Conservation (phyloP, 2,888 invertebrate genomes). For the Drosophila buzzatii region DNA sequence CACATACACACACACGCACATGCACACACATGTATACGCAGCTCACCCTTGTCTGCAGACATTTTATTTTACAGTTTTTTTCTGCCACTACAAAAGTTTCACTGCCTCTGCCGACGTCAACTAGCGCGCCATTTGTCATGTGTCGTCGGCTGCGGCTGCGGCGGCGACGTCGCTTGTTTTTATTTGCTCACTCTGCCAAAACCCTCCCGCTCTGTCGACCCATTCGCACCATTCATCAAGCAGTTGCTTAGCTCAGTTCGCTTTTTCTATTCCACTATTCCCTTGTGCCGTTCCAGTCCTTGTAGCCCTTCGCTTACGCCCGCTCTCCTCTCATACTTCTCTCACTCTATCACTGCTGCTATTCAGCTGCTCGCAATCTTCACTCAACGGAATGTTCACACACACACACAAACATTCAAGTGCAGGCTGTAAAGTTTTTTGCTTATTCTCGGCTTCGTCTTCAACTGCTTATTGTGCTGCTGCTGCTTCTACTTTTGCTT, state of each 20-base stretch:
- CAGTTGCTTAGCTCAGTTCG: slow-evolving; percentile 46
- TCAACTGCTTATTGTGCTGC: slow-evolving; percentile 27
- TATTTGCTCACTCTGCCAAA: slow-evolving; percentile 51
- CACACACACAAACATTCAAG: slow-evolving; percentile 20
- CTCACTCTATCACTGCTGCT: neutral
- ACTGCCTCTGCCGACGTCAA: slow-evolving; percentile 28
- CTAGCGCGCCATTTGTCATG: slow-evolving; percentile 75
- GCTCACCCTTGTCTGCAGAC: slow-evolving; percentile 68
- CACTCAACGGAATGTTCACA: slow-evolving; percentile 25
- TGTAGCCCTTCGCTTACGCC: slow-evolving; percentile 24
- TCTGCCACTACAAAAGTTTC: slow-evolving; percentile 38
- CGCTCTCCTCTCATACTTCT: neutral
- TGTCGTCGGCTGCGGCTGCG: slow-evolving; percentile 53
- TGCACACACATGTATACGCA: slow-evolving; percentile 16
- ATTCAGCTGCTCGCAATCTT: slow-evolving; percentile 44
- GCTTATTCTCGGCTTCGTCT: slow-evolving; percentile 40
- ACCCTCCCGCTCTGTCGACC: slow-evolving; percentile 28
- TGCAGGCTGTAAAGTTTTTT: slow-evolving; percentile 47
- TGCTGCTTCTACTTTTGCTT: slow-evolving; percentile 26
- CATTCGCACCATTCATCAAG: slow-evolving; percentile 67
- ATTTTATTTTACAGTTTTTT: slow-evolving; percentile 65
- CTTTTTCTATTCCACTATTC: slow-evolving; percentile 49
- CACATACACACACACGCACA: slow-evolving; percentile 23
- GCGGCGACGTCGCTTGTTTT: slow-evolving; percentile 49
- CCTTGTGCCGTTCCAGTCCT: slow-evolving; percentile 47